Evolutionary conservation across 2,888 invertebrate genomes (phyloP), one percentile per base, ranked within the genome.

Genomic region (Drosophila rubida): DNA sequence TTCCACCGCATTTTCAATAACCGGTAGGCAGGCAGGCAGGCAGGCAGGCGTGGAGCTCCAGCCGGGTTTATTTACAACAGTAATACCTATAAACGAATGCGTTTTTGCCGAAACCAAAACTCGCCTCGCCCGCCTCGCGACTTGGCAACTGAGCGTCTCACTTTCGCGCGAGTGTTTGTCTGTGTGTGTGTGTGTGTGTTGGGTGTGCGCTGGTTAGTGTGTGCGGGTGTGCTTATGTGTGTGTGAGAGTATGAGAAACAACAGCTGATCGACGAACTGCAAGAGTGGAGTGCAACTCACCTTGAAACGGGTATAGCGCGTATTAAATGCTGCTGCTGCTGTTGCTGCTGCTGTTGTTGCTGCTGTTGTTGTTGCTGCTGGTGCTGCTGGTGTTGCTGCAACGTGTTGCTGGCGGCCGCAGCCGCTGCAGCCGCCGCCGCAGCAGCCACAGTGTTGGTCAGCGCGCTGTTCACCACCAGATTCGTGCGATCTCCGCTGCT

Each of bases 271-370:
- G 32, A 32, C 5, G 4, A 22, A 19, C 22, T 22, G 49, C 5
- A 22, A 35, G 22, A 30, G 16, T 46, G 8, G 13, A 23, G 19
- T 25, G 19, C 19, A 53, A 70, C 89, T 87, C 71, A 92, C 91
- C 91, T 91, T 81, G 91, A 90, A 69, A 87, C 78, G 54, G 91
- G 91, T 85, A 91, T 89, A n/a, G 91, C 90, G 61, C 91, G 89
- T 54, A 91, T 91, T 80, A 91, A 83, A 76, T 91, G 90, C 75
- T 90, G 87, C 42, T 78, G 75, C 4, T 75, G 73, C 0, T 63
- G 71, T 5, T 69, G 68, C 0, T 80, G 83, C 1, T 73, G 74
- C 3, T 75, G 78, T 0, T 70, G 72, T 0, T 71, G 77, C 0
- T 80, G 84, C 0, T 80, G 81, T 0, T 78, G 63, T 0, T 73